Base-by-base conservation (phyloP, 2,113 vertebrate genomes). In the Riparia riparia region DNA sequence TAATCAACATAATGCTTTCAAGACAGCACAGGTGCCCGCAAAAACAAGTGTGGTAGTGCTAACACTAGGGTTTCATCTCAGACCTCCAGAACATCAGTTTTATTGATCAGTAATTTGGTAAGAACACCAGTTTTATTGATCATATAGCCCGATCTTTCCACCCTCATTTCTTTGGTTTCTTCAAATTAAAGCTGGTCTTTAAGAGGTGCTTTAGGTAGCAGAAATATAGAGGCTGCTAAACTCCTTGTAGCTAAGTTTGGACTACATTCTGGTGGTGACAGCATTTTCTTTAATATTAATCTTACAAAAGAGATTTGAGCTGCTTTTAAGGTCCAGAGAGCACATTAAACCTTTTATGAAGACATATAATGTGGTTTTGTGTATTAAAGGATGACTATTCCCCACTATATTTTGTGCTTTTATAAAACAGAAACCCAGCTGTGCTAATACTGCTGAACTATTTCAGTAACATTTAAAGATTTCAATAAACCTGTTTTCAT, bases 361-460 rank as follows among this genome's bases (percentile, higher is more conserved):
- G 54, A 45, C 19, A 50, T 42, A 44, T 39, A 83, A 51, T 31
- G 73, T 89, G 13, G 18, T 61, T 76, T 65, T 82, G 11, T 45
- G 12, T 61, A 69, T 66, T 63, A 80, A 80, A 50, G n/a, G 28
- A 60, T 45, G 47, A 70, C 10, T 65, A 25, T 31, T 77, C 34
- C 57, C 85, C 53, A 31, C 45, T 90, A 1, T 15, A 44, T 69
- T 91, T 91, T 45, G 22, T 12, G 13, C 20, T 61, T 57, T 85
- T 65, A 73, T 49, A 42, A 80, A 88, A 61, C 22, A 77, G 82
- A 86, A 93, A 31, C 45, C 92, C 90, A 80, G 78, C 95, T 97
- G 58, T 69, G 92, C 41, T 85, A 93, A 88, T 72, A 51, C 22
- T 85, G 76, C 82, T 61, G 45, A 94, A 80, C 42, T 90, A 92